Evolutionary conservation across 2,888 invertebrate genomes (phyloP).

Genomic region (Seira sanloemensis): DNA sequence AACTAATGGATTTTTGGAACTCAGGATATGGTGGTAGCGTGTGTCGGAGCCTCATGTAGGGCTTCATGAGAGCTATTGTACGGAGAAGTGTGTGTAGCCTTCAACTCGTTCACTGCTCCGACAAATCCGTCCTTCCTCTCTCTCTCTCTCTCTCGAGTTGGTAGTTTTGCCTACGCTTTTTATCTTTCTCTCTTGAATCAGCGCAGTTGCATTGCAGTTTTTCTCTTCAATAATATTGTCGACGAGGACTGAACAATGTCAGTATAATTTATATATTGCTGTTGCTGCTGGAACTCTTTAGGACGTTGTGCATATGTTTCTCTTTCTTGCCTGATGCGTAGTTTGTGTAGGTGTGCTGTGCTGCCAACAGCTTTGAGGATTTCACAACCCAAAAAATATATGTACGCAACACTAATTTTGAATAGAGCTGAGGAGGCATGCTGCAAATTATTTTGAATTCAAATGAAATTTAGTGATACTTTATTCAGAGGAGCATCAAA

Average conservation of each 20-base stretch:
- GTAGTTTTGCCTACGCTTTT: slow-evolving; percentile 33
- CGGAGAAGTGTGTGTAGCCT: slow-evolving; percentile 26
- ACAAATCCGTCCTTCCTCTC: slow-evolving; percentile 46
- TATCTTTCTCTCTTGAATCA: slow-evolving; percentile 46
- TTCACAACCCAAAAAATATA: too few species aligned
- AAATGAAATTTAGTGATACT: too few species aligned
- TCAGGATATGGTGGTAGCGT: neutral
- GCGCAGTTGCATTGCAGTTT: slow-evolving; percentile 63
- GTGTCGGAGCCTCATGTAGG: neutral
- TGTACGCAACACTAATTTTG: too few species aligned
- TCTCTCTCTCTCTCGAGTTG: slow-evolving; percentile 22
- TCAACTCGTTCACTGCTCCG: slow-evolving; percentile 59
- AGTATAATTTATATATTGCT: neutral
- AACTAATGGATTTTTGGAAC: neutral
- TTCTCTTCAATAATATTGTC: slow-evolving; percentile 25
- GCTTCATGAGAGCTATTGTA: neutral
- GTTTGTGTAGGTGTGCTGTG: neutral
- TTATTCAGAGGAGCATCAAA: too few species aligned
- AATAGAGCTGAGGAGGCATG: too few species aligned
- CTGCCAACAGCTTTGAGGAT: too few species aligned
- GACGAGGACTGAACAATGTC: neutral
- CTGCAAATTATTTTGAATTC: too few species aligned
- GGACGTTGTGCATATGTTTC: too few species aligned
- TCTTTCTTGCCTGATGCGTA: neutral
- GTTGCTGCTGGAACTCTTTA: too few species aligned